phyloP scores from a whole-genome alignment of 2,113 vertebrate species.

The Ictidomys tridecemlineatus region DNA sequence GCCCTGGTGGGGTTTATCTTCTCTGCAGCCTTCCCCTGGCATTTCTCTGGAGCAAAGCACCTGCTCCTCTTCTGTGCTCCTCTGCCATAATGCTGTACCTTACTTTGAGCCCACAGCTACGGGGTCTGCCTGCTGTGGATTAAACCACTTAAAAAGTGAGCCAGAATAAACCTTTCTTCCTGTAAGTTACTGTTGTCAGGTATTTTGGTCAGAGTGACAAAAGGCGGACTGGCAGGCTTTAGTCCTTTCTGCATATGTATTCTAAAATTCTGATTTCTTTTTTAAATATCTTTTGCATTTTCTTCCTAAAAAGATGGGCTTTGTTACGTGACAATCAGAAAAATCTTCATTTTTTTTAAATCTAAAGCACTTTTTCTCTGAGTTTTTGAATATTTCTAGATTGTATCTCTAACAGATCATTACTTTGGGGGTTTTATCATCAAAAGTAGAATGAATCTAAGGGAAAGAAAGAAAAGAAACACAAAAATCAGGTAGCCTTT shows the following conservation, averaged over 20 bases:
- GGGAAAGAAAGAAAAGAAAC: not conserved
- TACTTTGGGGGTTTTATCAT: slow-evolving; percentile 44
- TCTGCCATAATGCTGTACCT: too few relatives aligned
- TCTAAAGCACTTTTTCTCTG: not conserved
- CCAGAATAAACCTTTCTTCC: too few relatives aligned
- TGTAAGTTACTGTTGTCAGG: too few relatives aligned
- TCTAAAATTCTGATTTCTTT: not conserved
- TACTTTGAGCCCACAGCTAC: too few relatives aligned
- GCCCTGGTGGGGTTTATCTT: too few relatives aligned
- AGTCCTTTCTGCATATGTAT: not conserved
- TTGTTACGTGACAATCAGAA: slow-evolving; percentile 21
- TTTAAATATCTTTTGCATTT: not conserved
- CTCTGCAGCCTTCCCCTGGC: too few relatives aligned
- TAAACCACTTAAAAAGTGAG: too few relatives aligned
- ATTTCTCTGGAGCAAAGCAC: too few relatives aligned
- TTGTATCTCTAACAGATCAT: slow-evolving; percentile 40
- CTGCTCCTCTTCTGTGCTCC: too few relatives aligned
- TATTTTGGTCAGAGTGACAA: too few relatives aligned
- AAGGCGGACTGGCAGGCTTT: too few relatives aligned
- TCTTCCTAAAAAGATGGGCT: not conserved
- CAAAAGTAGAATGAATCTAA: slow-evolving; percentile 56
- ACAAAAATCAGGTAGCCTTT: slow-evolving; percentile 65
- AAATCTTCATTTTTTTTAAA: not conserved
- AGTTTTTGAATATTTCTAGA: slow-evolving; percentile 28
- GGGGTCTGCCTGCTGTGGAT: too few relatives aligned